Evolutionary conservation across 1,140 invertebrate species (phyloP).

Genomic region (Pentalonia nigronervosa): DNA sequence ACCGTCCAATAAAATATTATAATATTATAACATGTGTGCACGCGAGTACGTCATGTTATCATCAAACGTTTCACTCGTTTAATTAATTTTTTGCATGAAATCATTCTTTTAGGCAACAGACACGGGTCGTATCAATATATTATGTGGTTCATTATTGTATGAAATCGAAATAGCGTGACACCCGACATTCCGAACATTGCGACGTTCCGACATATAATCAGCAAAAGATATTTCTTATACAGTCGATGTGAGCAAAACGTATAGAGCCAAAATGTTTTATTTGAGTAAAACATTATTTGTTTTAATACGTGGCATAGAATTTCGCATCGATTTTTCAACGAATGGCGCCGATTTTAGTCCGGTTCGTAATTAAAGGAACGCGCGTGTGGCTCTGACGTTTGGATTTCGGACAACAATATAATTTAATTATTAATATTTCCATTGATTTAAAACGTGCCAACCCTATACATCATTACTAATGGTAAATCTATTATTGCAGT

Average conservation of each 20-base stretch:
- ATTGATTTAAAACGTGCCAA: slow-evolving; percentile 7
- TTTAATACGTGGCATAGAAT: not conserved
- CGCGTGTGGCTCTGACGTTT: not conserved
- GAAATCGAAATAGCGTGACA: not conserved
- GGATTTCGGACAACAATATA: not conserved
- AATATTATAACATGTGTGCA: not conserved
- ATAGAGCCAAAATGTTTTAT: not conserved
- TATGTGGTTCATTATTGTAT: not conserved
- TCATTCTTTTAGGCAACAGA: not conserved
- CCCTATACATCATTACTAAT: not conserved
- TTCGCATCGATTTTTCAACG: not conserved
- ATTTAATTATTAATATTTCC: slow-evolving; percentile 16
- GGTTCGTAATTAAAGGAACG: not conserved
- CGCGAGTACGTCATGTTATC: not conserved
- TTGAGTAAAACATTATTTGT: not conserved
- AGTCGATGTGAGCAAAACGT: not conserved
- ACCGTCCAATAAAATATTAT: not conserved
- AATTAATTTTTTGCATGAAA: not conserved
- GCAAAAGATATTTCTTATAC: not conserved
- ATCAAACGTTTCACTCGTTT: not conserved
- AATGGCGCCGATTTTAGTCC: not conserved
- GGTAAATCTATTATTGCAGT: not conserved
- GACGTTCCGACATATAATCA: not conserved
- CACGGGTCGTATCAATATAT: not conserved
- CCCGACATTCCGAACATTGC: not conserved